Evolutionary conservation across 2,888 invertebrate species (phyloP).

Genomic region (Xestia c-nigrum): DNA sequence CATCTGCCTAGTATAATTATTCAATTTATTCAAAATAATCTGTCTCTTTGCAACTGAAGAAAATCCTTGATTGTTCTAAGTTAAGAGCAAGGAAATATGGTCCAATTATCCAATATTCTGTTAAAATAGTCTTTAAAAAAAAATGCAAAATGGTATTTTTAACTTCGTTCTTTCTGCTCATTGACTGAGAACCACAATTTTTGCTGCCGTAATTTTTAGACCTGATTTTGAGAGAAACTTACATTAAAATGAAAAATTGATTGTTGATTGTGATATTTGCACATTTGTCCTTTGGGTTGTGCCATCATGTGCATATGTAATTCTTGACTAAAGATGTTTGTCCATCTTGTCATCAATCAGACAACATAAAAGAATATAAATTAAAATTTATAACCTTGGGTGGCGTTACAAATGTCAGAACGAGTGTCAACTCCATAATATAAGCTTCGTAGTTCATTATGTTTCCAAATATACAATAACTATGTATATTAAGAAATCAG

Average conservation of each 20-base stretch:
- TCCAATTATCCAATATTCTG: conserved; percentile 1
- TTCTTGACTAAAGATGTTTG: not conserved
- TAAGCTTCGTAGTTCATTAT: conserved; percentile 61
- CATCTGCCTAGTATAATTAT: conserved; percentile 36
- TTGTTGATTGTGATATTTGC: too few species aligned
- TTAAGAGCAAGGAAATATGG: not conserved
- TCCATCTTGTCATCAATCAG: conserved; percentile 5
- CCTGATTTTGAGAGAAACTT: too few species aligned
- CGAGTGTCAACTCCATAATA: conserved; percentile 41
- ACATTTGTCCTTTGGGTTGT: too few species aligned
- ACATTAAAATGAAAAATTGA: too few species aligned
- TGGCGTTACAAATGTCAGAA: conserved; percentile 78
- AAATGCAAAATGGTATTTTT: not conserved
- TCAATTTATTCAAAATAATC: conserved; percentile 33
- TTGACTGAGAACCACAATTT: too few species aligned
- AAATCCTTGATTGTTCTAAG: not conserved
- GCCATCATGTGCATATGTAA: too few species aligned
- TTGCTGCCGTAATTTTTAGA: too few species aligned
- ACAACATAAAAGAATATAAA: conserved; percentile 48
- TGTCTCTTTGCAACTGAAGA: not conserved
- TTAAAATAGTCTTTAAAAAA: not conserved
- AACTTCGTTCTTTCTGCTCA: too few species aligned
- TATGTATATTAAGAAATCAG: conserved; percentile 45
- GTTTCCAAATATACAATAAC: conserved; percentile 50
- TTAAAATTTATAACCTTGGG: conserved; percentile 73